A percentile compares a stretch with the other conserved stretches of the same genome.
These are phyloP conservation scores for Grantiella picta DNA, from an alignment of 2,113 vertebrate genomes.

Conservation along the genomic window DNA sequence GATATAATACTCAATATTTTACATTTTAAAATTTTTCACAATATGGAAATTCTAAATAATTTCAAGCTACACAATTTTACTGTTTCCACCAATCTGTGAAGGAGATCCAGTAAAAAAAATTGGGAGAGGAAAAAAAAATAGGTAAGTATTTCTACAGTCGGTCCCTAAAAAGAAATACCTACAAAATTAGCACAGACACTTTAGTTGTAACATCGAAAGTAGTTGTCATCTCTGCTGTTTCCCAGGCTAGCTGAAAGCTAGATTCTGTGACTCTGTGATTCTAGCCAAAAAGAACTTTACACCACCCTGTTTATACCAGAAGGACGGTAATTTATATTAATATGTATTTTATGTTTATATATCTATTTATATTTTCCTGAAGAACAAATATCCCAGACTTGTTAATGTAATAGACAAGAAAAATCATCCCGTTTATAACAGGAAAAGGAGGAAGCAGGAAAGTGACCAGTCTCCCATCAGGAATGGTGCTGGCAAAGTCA, in stretches of 20 bases:
- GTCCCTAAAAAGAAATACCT: background rate
- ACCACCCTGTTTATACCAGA: background rate
- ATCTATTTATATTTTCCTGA: background rate
- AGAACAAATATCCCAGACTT: background rate
- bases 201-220: background rate
- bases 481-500: background rate
- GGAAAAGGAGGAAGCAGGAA: background rate
- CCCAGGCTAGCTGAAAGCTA: background rate
- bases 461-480: background rate
- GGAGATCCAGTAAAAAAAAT: background rate
- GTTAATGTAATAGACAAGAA: background rate
- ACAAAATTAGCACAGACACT: background rate
- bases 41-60: background rate
- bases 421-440: background rate
- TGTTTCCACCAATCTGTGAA: background rate
- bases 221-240: background rate
- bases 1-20: background rate
- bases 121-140: background rate
- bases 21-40: background rate
- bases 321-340: background rate
- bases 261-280: background rate
- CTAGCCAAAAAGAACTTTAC: background rate
- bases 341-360: background rate
- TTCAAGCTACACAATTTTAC: background rate
- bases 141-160: background rate